Conservation (phyloP, 1,140 invertebrate genomes). For the Zaprionus gabonicus region DNA sequence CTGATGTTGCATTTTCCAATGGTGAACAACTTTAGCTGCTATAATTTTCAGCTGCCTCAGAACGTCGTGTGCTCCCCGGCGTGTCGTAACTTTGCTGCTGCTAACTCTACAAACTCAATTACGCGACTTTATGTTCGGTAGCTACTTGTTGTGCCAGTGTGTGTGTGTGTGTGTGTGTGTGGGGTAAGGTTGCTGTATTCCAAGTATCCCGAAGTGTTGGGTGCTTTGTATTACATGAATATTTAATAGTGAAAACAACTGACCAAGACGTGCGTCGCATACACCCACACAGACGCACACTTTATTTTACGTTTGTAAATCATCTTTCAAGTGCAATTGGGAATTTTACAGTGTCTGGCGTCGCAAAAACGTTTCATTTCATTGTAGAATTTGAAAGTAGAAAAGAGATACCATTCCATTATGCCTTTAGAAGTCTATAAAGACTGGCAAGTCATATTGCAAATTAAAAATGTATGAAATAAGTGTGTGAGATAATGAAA, state of each 20-base stretch:
- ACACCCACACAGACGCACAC: neutral
- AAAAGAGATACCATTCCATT: neutral
- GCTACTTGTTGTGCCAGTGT: conserved; percentile 8
- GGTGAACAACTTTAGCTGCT: conserved; percentile 31
- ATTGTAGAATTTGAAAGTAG: neutral
- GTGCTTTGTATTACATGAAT: conserved; percentile 17
- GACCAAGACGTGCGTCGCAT: conserved; percentile 19
- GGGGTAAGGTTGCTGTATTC: neutral
- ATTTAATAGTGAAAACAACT: conserved; percentile 33
- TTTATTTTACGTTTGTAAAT: conserved; percentile 23
- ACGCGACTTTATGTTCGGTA: conserved; percentile 48
- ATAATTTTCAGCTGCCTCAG: conserved; percentile 42
- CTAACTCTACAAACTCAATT: conserved; percentile 66
- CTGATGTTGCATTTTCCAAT: conserved; percentile 50
- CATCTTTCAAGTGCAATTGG: conserved; percentile 18
- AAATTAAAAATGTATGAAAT: neutral
- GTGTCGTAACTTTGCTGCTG: conserved; percentile 49
- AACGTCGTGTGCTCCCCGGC: conserved; percentile 22
- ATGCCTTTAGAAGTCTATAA: neutral
- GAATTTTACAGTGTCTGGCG: conserved; percentile 14
- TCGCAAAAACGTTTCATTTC: neutral
- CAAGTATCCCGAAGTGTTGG: neutral
- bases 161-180: neutral
- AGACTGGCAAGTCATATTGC: neutral
- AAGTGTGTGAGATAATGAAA: neutral